phyloP scores from a whole-genome alignment of 2,888 invertebrate genomes.

The Apodemia duryi region DNA sequence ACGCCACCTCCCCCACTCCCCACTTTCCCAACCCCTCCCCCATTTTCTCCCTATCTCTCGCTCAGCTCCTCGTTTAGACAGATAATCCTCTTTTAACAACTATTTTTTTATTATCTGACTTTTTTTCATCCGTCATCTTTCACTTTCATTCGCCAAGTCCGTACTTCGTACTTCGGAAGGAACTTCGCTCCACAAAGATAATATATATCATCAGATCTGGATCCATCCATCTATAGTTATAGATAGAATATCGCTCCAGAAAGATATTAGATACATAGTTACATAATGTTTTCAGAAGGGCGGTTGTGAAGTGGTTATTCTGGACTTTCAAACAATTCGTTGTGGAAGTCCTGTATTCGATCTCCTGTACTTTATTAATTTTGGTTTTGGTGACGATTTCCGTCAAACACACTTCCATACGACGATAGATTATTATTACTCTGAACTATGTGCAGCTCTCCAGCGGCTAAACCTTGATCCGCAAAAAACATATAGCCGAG shows the following conservation, averaged over 20 bases:
- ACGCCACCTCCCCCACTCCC: too few relatives aligned
- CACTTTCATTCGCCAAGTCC: too few relatives aligned
- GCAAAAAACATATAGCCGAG: conserved; percentile 33
- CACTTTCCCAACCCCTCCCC: too few relatives aligned
- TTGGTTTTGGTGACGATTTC: conserved; percentile 40
- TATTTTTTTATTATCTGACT: too few relatives aligned
- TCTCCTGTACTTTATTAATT: conserved; percentile 40
- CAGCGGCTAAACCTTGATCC: conserved; percentile 35
- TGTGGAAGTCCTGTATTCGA: conserved; percentile 32
- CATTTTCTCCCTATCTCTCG: too few relatives aligned
- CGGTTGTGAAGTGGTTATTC: conserved; percentile 29
- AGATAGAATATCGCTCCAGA: too few relatives aligned
- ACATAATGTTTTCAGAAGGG: conserved; percentile 32
- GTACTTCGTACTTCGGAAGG: neutral
- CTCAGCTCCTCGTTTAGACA: too few relatives aligned
- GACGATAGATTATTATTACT: conserved; percentile 39
- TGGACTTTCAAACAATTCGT: conserved; percentile 40
- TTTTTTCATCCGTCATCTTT: too few relatives aligned
- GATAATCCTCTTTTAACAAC: too few relatives aligned
- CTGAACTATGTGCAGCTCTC: conserved; percentile 33
- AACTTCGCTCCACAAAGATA: too few relatives aligned
- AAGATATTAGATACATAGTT: neutral
- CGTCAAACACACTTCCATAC: conserved; percentile 32
- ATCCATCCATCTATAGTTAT: too few relatives aligned
- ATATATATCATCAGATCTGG: too few relatives aligned